Base-by-base conservation (phyloP, 2,797 vertebrate species). In the Anableps anableps region DNA sequence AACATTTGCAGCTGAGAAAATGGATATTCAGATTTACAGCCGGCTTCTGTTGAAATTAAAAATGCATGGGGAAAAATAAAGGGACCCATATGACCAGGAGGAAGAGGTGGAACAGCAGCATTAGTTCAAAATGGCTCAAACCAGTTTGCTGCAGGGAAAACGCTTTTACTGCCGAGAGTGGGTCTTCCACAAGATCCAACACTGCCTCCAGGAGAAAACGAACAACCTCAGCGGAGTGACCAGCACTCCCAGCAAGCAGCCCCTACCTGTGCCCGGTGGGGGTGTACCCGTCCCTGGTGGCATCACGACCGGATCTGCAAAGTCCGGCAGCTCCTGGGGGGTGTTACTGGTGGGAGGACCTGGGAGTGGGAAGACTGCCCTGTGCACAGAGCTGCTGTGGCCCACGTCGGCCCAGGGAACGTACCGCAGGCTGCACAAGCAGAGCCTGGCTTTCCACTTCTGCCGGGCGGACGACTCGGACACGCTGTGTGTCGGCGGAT, bases 171-270 rank as follows among this genome's bases (percentile, higher is more conserved):
- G 99, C 95, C 95, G 99, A 91, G 99, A 99, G 93, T 99, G 99
- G 99, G 97, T 98, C 91, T 99, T 99, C 95, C 98, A 99, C 88
- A 99, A 99, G 96, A 97, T 99, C 92, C 99, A 99, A 95, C 98
- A 99, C 82, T 99, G 98, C 95, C 97, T 99, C 78, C 98, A 99
- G 95, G 99, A 99, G 96, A 99, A 99, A 93, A 95, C 91, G 53
- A 97, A 92, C 96, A 93, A 92, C 90, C 93, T 96, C 74, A 79
- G 81, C 4, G 93, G 93, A n/a, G 89, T 93, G 89, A 95, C 92
- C 94, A 93, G 84, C 95, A 92, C 96, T 82, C 77, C 93, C 92
- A 92, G 74, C 90, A 93, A 92, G 86, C 94, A 91, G 87, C 87
- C 94, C 90, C 93, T 91, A n/a, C 90, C 89, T 80, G 90, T 94